Conservation (phyloP, 23 tunicate genomes). For the Styela clava region DNA sequence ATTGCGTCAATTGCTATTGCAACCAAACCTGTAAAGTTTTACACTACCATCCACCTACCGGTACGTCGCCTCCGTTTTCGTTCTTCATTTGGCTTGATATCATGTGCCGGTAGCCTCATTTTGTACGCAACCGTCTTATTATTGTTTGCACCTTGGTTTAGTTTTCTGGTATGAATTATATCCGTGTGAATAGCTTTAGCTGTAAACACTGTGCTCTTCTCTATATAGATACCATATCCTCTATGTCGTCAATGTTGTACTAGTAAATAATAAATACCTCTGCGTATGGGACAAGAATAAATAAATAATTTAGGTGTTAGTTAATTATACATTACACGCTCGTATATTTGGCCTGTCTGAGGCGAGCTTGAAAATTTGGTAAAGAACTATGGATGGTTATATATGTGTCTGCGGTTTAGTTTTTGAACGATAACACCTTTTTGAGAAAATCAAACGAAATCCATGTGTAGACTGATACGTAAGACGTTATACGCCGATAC, state of each 20-base stretch:
- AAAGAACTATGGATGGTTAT: too few species aligned
- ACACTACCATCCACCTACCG: not conserved
- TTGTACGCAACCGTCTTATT: too few species aligned
- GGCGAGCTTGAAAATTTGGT: too few species aligned
- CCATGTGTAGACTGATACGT: not conserved
- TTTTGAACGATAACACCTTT: too few species aligned
- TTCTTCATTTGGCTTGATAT: not conserved
- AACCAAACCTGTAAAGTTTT: too few species aligned
- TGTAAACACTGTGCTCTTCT: too few species aligned
- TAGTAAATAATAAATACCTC: not conserved
- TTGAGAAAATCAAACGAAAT: too few species aligned
- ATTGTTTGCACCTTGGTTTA: too few species aligned
- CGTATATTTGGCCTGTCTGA: too few species aligned
- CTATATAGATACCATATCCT: not conserved
- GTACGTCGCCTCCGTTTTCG: not conserved
- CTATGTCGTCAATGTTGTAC: not conserved
- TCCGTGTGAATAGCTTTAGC: not conserved
- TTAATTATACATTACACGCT: not conserved
- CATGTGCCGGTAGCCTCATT: not conserved
- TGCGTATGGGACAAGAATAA: not conserved
- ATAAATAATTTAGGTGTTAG: not conserved
- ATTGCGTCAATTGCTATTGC: too few species aligned
- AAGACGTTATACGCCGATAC: not conserved
- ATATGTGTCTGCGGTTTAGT: too few species aligned
- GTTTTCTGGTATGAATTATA: too few species aligned